These are phyloP conservation scores for Linnaemya vulpina DNA, from an alignment of 2,888 invertebrate species.

Conservation along the genomic window DNA sequence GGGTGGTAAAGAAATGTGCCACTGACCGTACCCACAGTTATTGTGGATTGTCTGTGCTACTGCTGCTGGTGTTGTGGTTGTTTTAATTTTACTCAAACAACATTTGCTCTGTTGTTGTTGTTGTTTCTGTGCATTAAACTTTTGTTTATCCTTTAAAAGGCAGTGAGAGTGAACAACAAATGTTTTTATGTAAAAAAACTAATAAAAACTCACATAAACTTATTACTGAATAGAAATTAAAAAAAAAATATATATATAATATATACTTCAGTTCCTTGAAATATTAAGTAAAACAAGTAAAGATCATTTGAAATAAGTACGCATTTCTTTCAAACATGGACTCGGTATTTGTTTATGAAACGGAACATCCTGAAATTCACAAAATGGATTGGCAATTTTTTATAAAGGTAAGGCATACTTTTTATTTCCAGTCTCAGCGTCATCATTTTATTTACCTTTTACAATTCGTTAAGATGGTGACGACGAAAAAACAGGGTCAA, in stretches of 20 bases:
- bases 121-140: constrained; percentile 45
- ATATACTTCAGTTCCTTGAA: constrained; percentile 47
- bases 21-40: constrained; percentile 74
- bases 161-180: constrained; percentile 23
- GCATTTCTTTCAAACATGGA: constrained; percentile 68
- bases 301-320: constrained; percentile 26
- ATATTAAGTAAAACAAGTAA: neutral
- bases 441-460: constrained; percentile 33
- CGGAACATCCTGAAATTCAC: constrained; percentile 69
- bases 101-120: constrained; percentile 34
- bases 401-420: constrained; percentile 79
- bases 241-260: constrained; percentile 7
- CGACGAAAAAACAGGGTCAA: constrained; percentile 66
- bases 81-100: constrained; percentile 24
- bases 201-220: neutral
- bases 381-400: constrained; percentile 82
- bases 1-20: constrained; percentile 74
- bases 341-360: constrained; percentile 76
- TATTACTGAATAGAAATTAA: neutral
- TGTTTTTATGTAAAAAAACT: neutral
- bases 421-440: constrained; percentile 5
- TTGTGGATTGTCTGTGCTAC: constrained; percentile 71
- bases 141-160: constrained; percentile 57
- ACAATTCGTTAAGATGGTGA: constrained; percentile 21
- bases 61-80: constrained; percentile 21